Conservation (phyloP, 2,113 vertebrate genomes). For the Corydoras sp. region DNA sequence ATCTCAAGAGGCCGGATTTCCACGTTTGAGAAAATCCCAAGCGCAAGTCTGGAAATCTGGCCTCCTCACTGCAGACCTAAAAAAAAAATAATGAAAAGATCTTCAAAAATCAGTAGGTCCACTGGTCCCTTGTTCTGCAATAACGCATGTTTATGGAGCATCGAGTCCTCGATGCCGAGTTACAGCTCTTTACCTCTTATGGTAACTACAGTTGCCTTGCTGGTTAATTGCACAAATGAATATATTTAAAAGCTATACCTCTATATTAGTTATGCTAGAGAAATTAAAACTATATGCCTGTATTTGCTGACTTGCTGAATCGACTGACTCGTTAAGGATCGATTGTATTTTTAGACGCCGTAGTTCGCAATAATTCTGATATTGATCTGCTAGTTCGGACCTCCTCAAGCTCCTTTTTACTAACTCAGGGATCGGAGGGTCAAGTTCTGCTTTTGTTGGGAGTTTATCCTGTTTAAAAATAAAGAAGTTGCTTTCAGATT, state of each 20-base stretch:
- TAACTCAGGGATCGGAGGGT: constrained; percentile 75
- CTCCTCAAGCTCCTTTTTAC: constrained; percentile 58
- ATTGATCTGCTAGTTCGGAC: constrained; percentile 49
- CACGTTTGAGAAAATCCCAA: too few relatives aligned
- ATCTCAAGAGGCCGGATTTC: too few relatives aligned
- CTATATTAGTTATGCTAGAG: constrained; percentile 49
- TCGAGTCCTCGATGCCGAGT: constrained; percentile 46
- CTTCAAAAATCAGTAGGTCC: too few relatives aligned
- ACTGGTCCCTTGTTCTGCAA: constrained; percentile 1
- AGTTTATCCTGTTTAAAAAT: constrained; percentile 45
- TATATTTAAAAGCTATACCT: constrained; percentile 47
- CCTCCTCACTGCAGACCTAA: too few relatives aligned
- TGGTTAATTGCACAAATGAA: constrained; percentile 54
- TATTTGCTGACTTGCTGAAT: constrained; percentile 46
- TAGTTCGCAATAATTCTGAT: constrained; percentile 45
- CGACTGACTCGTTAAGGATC: constrained; percentile 25
- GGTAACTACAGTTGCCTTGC: constrained; percentile 49
- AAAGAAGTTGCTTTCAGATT: constrained; percentile 50
- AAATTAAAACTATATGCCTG: constrained; percentile 40
- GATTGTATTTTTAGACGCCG: constrained; percentile 35
- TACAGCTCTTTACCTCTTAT: constrained; percentile 49
- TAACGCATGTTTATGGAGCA: constrained; percentile 31
- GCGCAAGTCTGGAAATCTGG: too few relatives aligned
- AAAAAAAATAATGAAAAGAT: too few relatives aligned
- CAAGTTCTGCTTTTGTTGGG: constrained; percentile 44